Percentiles rank a stretch among this genome's conserved stretches.
Conservation (phyloP, 2,888 invertebrate genomes). For the Xestia sexstrigata region DNA sequence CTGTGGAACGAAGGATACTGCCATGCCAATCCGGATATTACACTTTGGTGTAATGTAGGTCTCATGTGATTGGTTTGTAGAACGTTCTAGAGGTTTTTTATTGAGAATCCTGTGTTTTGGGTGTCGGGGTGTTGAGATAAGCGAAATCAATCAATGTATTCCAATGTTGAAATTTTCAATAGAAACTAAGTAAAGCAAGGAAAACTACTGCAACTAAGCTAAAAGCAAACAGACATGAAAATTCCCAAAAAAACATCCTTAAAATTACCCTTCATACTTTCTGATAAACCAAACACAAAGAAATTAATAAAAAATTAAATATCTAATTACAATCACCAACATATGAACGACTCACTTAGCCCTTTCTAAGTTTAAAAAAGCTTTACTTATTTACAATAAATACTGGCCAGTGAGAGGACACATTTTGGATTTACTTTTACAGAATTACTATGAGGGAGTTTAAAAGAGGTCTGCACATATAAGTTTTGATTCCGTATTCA, state of each 20-base stretch:
- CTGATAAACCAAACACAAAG: not conserved
- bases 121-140: not conserved
- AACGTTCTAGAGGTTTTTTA: constrained; percentile 1
- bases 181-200: not conserved
- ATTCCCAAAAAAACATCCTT: not conserved
- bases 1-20: constrained; percentile 17
- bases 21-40: constrained; percentile 48
- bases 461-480: constrained; percentile 8
- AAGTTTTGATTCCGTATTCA: constrained; percentile 29
- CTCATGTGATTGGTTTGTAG: constrained; percentile 24
- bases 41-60: constrained; percentile 16
- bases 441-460: not conserved
- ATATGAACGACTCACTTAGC: not conserved
- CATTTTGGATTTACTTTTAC: not conserved
- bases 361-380: not conserved
- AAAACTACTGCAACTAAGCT: not conserved
- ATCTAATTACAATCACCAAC: not conserved
- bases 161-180: constrained; percentile 18
- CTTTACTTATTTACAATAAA: not conserved
- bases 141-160: constrained; percentile 21
- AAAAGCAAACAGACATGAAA: not conserved
- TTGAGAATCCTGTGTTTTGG: not conserved
- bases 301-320: not conserved
- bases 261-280: not conserved
- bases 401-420: not conserved